Percentiles rank a stretch among this genome's conserved stretches.
Conservation (phyloP, 2,888 invertebrate genomes). For the Heliconius charithonia region DNA sequence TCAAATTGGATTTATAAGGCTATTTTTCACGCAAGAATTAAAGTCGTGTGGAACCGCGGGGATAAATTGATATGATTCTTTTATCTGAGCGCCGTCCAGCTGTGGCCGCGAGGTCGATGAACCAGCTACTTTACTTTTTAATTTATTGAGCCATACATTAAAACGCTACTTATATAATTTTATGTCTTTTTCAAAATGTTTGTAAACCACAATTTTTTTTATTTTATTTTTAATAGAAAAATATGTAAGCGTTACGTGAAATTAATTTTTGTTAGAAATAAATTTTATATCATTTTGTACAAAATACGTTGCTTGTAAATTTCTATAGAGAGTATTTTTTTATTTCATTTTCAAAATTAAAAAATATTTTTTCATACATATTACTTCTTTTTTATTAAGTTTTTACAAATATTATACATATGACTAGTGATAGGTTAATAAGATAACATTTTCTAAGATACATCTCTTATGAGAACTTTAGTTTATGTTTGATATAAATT, state of each 20-base stretch:
- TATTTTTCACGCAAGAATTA: slow-evolving; percentile 33
- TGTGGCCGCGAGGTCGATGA: slow-evolving; percentile 60
- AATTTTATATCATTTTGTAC: too few species aligned
- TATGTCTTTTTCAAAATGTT: neutral
- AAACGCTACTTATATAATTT: slow-evolving; percentile 38
- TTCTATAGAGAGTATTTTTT: neutral
- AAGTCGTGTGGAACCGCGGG: slow-evolving; percentile 46
- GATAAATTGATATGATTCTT: slow-evolving; percentile 70
- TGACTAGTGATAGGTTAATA: neutral
- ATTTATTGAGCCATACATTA: slow-evolving; percentile 56
- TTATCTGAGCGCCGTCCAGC: slow-evolving; percentile 66
- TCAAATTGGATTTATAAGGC: slow-evolving; percentile 36
- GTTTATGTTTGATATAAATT: neutral
- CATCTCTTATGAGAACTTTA: neutral
- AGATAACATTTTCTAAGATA: neutral
- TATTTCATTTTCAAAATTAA: neutral
- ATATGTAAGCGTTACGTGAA: too few species aligned
- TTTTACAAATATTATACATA: neutral
- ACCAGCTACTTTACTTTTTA: slow-evolving; percentile 46
- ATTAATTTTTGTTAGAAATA: too few species aligned
- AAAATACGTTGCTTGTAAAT: neutral
- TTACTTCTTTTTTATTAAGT: neutral
- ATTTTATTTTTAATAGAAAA: neutral
- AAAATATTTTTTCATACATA: neutral
- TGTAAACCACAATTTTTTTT: neutral